These are phyloP conservation scores for Asbolus verrucosus DNA, from an alignment of 1,140 invertebrate genomes.

Conservation along the genomic window DNA sequence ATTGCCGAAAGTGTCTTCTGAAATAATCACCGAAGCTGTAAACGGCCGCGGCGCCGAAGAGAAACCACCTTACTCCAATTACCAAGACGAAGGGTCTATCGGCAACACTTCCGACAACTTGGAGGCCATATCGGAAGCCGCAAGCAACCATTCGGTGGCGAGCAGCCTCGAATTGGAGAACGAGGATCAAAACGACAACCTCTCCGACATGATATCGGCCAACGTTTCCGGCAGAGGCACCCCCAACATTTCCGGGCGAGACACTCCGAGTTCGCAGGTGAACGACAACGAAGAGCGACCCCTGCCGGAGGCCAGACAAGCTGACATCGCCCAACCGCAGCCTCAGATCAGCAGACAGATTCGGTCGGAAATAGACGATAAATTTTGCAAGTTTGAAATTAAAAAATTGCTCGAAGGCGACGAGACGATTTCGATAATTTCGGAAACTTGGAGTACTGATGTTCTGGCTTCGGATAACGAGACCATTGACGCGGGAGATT, in stretches of 20 bases:
- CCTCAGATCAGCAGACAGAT: conserved; percentile 74
- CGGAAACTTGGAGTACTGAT: conserved; percentile 98
- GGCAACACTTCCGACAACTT: conserved; percentile 93
- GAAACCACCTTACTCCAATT: conserved; percentile 72
- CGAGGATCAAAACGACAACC: conserved; percentile 89
- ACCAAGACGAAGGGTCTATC: conserved; percentile 87
- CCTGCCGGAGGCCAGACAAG: conserved; percentile 66
- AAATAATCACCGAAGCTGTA: conserved; percentile 16
- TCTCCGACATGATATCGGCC: conserved; percentile 97
- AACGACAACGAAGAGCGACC: conserved; percentile 81
- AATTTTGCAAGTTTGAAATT: conserved; percentile 99
- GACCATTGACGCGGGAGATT: conserved; percentile 78
- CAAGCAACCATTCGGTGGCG: conserved; percentile 94
- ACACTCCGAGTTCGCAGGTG: conserved; percentile 94
- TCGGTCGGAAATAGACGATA: conserved; percentile 94
- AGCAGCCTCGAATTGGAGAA: conserved; percentile 87
- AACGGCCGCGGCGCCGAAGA: conserved; percentile 14
- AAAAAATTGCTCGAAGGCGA: conserved; percentile 88
- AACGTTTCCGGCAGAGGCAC: conserved; percentile 91
- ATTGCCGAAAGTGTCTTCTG: conserved; percentile 7
- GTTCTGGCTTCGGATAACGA: conserved; percentile 95
- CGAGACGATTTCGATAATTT: conserved; percentile 94
- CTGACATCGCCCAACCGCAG: conserved; percentile 68
- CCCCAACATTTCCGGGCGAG: conserved; percentile 83
- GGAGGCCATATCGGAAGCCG: conserved; percentile 94